Conservation (phyloP, 2,797 vertebrate species). For the Chaunax sp. region DNA sequence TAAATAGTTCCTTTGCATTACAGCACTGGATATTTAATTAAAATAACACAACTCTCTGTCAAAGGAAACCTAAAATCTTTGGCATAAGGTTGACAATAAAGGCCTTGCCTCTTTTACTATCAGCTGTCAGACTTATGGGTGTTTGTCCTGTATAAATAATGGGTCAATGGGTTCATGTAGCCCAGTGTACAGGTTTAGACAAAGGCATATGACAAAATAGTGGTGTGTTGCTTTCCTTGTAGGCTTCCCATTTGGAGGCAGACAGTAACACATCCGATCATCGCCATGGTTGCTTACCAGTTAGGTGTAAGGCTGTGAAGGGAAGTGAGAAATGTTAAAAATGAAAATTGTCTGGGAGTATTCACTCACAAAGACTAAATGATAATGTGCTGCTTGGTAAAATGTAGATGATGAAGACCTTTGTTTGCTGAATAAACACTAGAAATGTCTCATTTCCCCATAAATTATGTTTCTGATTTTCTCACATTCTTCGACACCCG, state of each 20-base stretch:
- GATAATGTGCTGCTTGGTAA: constrained; percentile 1
- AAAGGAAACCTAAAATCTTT: not conserved
- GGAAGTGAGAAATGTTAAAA: constrained; percentile 49
- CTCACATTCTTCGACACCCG: not conserved
- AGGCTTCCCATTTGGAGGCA: constrained; percentile 32
- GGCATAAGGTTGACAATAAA: not conserved
- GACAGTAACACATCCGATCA: constrained; percentile 52
- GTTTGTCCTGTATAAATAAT: not conserved
- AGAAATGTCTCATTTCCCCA: not conserved
- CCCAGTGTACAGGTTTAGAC: not conserved
- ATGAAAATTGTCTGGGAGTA: constrained; percentile 5
- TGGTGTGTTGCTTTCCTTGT: not conserved
- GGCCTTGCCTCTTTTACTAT: too few relatives aligned
- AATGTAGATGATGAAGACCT: not conserved
- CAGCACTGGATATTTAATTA: not conserved
- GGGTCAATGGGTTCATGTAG: too few relatives aligned
- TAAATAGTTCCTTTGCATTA: constrained; percentile 8
- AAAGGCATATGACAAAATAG: not conserved
- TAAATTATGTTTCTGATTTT: not conserved
- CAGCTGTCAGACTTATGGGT: not conserved
- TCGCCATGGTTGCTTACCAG: constrained; percentile 45
- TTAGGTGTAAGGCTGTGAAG: constrained; percentile 51
- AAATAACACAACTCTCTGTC: too few relatives aligned
- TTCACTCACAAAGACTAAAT: constrained; percentile 8
- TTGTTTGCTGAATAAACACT: not conserved